Base-by-base conservation (phyloP, 2,797 vertebrate species). In the Lycodopsis pacificus region DNA sequence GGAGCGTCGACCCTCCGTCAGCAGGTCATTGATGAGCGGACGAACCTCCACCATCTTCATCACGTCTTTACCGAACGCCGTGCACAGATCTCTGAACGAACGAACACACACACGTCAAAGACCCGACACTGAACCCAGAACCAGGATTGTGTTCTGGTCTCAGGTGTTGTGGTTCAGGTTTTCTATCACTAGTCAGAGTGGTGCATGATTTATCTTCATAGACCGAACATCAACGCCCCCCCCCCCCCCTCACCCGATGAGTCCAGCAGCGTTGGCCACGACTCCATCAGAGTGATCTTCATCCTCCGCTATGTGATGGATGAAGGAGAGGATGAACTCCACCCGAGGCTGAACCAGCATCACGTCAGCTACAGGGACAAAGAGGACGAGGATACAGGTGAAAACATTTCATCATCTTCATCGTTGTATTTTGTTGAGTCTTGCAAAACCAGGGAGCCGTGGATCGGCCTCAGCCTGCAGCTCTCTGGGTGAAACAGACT, bases 321-420 rank as follows among this genome's bases (percentile, higher is more conserved):
- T 99, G 93, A 99, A 99, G 71, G 97, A 99, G 38, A 99, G 94
- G 89, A 99, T 99, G 86, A 99, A 99, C 89, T 99, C 97, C 87
- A 99, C 97, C 80, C 97, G 95, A 22, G 98, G 98, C 89, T 99
- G 98, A 4, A 99, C 97, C 93, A 99, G 91, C 97, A 99, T 98
- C 83, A 99, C 98, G 1, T 99, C 98, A 42, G 98, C 98, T 99
- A 84, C 12, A 19, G 36, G 63, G 27, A 56, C 25, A 13, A 27
- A 20, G 53, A 56, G 13, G 22, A 54, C n/a, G 34, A 25, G 27
- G 13, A 27, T 20, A 4, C 2, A 9, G 22, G 1, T 4, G 20
- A 14, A 4, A 4, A 25, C 3, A 27, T 12, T 46, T 15, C 48
- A 49, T 4, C 2, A 22, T 13, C 27, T 7, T 30, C 62, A 15